These are phyloP conservation scores for Hylia prasina DNA, from an alignment of 2,113 vertebrate genomes.

Conservation along the genomic window DNA sequence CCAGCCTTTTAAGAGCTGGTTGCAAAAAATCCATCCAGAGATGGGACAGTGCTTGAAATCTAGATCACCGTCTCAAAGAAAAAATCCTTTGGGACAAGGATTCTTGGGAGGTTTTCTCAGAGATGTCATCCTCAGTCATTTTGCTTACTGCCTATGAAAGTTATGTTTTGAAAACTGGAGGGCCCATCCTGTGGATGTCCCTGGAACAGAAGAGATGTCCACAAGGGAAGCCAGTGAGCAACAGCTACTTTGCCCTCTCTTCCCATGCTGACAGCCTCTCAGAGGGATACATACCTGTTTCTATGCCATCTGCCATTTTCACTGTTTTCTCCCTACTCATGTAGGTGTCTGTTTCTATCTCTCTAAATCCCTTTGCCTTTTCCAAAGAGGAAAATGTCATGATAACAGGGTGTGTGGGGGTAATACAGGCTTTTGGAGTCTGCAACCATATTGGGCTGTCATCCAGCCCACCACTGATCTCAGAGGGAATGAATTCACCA, in stretches of 20 bases:
- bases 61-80: not conserved
- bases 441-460: constrained; percentile 54
- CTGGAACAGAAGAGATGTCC: not conserved
- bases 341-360: constrained; percentile 3
- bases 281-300: not conserved
- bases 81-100: not conserved
- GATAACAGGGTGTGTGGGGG: constrained; percentile 34
- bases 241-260: not conserved
- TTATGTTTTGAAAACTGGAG: not conserved
- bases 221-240: not conserved
- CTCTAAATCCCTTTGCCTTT: constrained; percentile 31
- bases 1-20: not conserved
- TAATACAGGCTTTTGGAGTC: constrained; percentile 55
- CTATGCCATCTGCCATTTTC: constrained; percentile 2
- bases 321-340: not conserved
- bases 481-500: constrained; percentile 62
- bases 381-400: constrained; percentile 61
- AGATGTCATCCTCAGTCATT: not conserved
- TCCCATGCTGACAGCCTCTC: not conserved
- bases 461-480: constrained; percentile 51
- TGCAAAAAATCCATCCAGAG: not conserved
- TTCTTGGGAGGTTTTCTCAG: not conserved
- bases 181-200: not conserved
- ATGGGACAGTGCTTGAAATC: not conserved
- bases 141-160: not conserved